Percentiles rank a stretch among this genome's conserved stretches.
These are phyloP conservation scores for Sebastes minor DNA, from an alignment of 2,797 vertebrate species.

Conservation along the genomic window DNA sequence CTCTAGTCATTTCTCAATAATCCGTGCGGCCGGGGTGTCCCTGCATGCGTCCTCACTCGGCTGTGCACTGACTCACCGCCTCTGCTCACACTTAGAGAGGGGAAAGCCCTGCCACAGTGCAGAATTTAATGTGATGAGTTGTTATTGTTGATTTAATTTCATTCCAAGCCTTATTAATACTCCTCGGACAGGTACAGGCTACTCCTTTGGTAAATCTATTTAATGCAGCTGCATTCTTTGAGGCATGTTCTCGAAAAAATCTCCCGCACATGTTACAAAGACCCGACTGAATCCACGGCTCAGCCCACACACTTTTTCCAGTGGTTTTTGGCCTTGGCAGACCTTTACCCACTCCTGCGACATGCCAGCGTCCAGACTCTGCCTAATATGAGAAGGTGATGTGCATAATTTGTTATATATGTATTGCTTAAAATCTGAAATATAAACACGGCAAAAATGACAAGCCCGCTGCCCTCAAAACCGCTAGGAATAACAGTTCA, in stretches of 20 bases:
- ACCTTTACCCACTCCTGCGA: slow-evolving; percentile 62
- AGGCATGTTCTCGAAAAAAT: slow-evolving; percentile 69
- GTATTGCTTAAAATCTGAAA: slow-evolving; percentile 76
- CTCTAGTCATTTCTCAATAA: slow-evolving; percentile 68
- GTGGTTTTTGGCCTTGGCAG: slow-evolving; percentile 78
- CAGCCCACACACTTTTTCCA: slow-evolving; percentile 81
- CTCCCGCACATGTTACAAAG: slow-evolving; percentile 72
- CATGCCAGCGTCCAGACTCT: slow-evolving; percentile 71
- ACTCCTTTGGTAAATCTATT: slow-evolving; percentile 62
- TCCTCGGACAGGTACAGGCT: slow-evolving; percentile 38
- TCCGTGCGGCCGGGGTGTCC: slow-evolving; percentile 33
- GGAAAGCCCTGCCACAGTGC: slow-evolving; percentile 22
- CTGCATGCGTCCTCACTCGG: neutral
- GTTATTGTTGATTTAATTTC: slow-evolving; percentile 62
- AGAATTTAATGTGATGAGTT: slow-evolving; percentile 40
- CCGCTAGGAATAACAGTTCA: slow-evolving; percentile 73
- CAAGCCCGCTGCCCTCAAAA: slow-evolving; percentile 69
- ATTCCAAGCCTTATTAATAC: slow-evolving; percentile 50
- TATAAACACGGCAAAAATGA: slow-evolving; percentile 75
- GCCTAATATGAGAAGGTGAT: slow-evolving; percentile 81
- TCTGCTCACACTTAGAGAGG: slow-evolving; percentile 22
- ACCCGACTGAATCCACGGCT: slow-evolving; percentile 67
- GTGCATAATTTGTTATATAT: slow-evolving; percentile 82
- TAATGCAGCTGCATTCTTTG: slow-evolving; percentile 69
- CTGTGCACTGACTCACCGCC: neutral